phyloP scores from a whole-genome alignment of 2,113 vertebrate genomes.

The Passer montanus region DNA sequence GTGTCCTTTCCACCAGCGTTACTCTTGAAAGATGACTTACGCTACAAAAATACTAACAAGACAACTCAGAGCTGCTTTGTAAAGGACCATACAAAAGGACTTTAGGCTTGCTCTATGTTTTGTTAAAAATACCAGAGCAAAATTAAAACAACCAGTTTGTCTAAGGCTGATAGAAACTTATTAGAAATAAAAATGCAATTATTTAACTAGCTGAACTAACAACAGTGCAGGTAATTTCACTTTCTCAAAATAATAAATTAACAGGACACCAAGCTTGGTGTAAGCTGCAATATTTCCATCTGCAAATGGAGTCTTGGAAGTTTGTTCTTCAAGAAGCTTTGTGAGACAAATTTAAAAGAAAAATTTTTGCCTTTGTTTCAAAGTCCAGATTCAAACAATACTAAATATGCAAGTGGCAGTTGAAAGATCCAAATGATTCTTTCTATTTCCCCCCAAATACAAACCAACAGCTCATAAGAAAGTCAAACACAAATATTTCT shows the following conservation, averaged over 20 bases:
- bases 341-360: neutral
- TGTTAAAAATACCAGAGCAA: neutral
- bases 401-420: accelerated
- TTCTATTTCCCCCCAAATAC: neutral
- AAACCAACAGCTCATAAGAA: neutral
- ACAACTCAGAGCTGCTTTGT: neutral
- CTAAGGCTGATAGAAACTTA: neutral
- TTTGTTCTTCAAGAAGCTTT: neutral
- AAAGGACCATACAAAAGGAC: neutral
- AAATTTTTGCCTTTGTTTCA: no score
- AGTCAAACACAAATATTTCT: neutral
- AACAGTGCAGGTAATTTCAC: neutral
- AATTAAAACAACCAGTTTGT: neutral
- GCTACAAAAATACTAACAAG: neutral
- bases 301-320: neutral
- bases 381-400: neutral
- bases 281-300: neutral
- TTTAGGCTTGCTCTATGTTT: neutral
- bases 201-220: neutral
- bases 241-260: neutral
- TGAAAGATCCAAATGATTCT: neutral
- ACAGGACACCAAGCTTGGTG: neutral
- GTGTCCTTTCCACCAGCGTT: neutral
- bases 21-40: neutral
- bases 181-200: neutral